Percentiles rank a stretch among this genome's conserved stretches.
These are phyloP conservation scores for Colius striatus DNA, from an alignment of 2,113 vertebrate genomes.

Conservation along the genomic window DNA sequence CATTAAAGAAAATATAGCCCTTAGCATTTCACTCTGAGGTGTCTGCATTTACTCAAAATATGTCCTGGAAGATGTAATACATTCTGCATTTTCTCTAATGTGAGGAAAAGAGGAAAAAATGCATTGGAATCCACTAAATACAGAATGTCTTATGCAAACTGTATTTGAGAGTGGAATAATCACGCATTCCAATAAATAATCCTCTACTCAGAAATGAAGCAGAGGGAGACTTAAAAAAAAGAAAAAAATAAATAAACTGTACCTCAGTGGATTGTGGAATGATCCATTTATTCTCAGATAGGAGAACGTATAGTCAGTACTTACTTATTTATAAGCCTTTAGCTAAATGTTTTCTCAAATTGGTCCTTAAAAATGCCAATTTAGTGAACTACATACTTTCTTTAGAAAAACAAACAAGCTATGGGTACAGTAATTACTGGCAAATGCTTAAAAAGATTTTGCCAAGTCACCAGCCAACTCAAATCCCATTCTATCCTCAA, in stretches of 20 bases:
- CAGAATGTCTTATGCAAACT: not conserved
- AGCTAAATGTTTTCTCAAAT: not conserved
- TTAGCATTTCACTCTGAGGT: not conserved
- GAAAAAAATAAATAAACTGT: not conserved
- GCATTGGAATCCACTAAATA: not conserved
- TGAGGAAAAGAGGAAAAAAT: not conserved
- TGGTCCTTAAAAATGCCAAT: not conserved
- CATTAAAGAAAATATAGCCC: not conserved
- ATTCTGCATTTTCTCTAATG: not conserved
- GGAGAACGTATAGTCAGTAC: not conserved
- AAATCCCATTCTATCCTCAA: not conserved
- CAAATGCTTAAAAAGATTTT: not conserved
- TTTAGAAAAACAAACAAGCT: slow-evolving; percentile 18
- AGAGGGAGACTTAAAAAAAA: not conserved
- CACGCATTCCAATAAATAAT: not conserved
- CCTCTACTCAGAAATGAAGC: slow-evolving; percentile 5
- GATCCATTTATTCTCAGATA: not conserved
- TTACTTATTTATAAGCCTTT: not conserved
- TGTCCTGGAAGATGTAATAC: not conserved
- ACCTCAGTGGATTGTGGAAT: not conserved
- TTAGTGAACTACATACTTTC: not conserved
- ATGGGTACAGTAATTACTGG: not conserved
- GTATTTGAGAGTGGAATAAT: slow-evolving; percentile 9
- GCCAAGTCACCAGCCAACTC: not conserved
- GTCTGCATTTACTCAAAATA: not conserved